Evolutionary conservation across 2,888 invertebrate genomes (phyloP).

Genomic region (Nomada fucata): DNA sequence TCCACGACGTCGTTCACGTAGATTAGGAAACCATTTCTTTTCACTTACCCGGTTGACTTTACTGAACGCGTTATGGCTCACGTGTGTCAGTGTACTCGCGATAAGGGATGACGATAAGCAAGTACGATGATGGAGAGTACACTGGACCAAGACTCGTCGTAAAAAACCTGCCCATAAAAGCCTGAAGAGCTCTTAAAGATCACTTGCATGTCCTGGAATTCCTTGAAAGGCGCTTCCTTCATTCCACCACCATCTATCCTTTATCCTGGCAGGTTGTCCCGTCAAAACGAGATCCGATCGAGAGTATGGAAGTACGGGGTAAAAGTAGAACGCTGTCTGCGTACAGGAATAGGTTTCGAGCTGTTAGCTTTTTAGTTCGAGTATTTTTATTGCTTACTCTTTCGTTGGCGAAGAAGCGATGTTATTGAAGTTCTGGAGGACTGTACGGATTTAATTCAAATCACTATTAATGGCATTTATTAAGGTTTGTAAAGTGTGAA

Average conservation of each 20-base stretch:
- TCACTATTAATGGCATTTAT: too few species aligned
- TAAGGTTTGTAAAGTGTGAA: too few species aligned
- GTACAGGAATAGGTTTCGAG: too few species aligned
- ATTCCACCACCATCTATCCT: conserved; percentile 63
- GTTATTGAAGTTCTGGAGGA: too few species aligned
- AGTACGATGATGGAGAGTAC: conserved; percentile 66
- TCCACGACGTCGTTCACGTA: too few species aligned
- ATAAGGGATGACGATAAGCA: conserved; percentile 61
- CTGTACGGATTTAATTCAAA: too few species aligned
- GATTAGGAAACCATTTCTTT: conserved; percentile 2
- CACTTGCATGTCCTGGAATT: conserved; percentile 60
- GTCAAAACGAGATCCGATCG: conserved; percentile 57
- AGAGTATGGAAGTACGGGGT: conserved; percentile 50
- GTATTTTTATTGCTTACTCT: neutral
- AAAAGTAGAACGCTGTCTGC: conserved; percentile 59
- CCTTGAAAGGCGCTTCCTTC: conserved; percentile 58
- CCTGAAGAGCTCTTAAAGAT: conserved; percentile 61
- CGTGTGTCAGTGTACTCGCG: conserved; percentile 32
- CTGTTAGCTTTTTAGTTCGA: neutral
- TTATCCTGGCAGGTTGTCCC: conserved; percentile 64
- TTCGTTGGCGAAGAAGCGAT: too few species aligned
- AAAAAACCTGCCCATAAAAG: conserved; percentile 68
- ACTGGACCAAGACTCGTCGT: conserved; percentile 60
- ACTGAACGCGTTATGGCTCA: conserved; percentile 24
- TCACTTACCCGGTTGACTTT: conserved; percentile 32